phyloP scores from a whole-genome alignment of 1,140 invertebrate genomes.

The Uloborus diversus region DNA sequence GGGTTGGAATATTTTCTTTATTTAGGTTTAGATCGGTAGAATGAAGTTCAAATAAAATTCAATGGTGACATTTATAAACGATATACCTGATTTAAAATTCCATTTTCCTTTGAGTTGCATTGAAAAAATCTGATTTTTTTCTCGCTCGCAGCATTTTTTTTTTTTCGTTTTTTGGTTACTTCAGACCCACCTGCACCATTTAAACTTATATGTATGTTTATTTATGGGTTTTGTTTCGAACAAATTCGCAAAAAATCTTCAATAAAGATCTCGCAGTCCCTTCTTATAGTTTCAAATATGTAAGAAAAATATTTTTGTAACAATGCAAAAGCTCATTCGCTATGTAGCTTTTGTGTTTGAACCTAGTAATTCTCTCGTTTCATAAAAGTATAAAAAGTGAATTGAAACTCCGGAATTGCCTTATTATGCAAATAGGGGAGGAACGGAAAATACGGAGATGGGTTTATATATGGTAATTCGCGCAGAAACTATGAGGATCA shows the following conservation, averaged over 20 bases:
- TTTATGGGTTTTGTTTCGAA: background rate
- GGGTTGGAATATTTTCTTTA: constrained; percentile 9
- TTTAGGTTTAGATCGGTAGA: background rate
- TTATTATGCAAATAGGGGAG: constrained; percentile 38
- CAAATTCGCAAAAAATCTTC: background rate
- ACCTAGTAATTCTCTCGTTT: background rate
- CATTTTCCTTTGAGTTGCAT: constrained; percentile 17
- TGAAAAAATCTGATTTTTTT: constrained; percentile 20
- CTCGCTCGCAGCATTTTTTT: background rate
- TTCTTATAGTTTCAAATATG: background rate
- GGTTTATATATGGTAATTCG: constrained; percentile 27
- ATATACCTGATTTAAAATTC: constrained; percentile 39
- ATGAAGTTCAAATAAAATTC: constrained; percentile 20
- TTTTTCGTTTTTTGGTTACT: background rate
- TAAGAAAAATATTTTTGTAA: constrained; percentile 12
- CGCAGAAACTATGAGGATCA: background rate
- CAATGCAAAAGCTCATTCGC: background rate
- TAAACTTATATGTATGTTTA: constrained; percentile 9
- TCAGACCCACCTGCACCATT: background rate
- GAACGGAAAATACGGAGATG: background rate
- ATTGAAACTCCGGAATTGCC: constrained; percentile 28
- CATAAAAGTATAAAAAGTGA: constrained; percentile 9
- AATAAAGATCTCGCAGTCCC: background rate
- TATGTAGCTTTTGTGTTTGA: constrained; percentile 2
- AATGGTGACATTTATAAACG: constrained; percentile 50